A percentile compares a stretch with the other conserved stretches of the same genome.
Evolutionary conservation across 2,113 vertebrate species (phyloP).

Genomic region (Oxyura jamaicensis): DNA sequence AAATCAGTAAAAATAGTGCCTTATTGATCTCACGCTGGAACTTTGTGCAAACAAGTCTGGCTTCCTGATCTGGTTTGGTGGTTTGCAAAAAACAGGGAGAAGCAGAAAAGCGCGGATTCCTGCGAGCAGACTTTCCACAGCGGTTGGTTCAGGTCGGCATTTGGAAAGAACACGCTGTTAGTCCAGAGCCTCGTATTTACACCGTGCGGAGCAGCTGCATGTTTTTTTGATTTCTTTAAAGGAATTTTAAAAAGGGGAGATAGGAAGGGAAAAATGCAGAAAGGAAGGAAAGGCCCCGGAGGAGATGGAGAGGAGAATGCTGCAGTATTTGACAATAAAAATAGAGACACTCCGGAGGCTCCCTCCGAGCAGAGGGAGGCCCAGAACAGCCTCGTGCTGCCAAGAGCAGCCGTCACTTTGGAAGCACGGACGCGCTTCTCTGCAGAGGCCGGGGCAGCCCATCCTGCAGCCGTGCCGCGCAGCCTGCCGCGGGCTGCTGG

Average conservation of each 20-base stretch:
- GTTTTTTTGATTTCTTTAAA: background rate
- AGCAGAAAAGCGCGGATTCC: background rate
- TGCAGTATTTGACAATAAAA: background rate
- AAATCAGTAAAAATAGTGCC: background rate
- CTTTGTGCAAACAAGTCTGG: background rate
- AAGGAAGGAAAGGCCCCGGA: background rate
- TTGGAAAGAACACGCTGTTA: background rate
- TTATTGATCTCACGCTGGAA: background rate
- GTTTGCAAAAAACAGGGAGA: background rate
- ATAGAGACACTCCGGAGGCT: background rate
- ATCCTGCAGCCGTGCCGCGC: background rate
- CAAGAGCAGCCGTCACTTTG: background rate
- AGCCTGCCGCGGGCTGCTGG: background rate
- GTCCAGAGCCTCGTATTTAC: background rate
- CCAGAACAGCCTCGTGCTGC: background rate
- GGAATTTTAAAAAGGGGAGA: background rate
- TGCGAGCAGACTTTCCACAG: background rate
- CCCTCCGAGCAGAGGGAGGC: background rate
- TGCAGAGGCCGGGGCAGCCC: no score
- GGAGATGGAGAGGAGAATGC: background rate
- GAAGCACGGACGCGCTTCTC: accelerated
- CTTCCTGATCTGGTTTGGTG: background rate
- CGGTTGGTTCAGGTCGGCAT: background rate
- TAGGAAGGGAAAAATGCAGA: background rate
- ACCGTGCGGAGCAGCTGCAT: background rate